These are phyloP conservation scores for Parus major DNA, from an alignment of 2,113 vertebrate species.

Conservation along the genomic window DNA sequence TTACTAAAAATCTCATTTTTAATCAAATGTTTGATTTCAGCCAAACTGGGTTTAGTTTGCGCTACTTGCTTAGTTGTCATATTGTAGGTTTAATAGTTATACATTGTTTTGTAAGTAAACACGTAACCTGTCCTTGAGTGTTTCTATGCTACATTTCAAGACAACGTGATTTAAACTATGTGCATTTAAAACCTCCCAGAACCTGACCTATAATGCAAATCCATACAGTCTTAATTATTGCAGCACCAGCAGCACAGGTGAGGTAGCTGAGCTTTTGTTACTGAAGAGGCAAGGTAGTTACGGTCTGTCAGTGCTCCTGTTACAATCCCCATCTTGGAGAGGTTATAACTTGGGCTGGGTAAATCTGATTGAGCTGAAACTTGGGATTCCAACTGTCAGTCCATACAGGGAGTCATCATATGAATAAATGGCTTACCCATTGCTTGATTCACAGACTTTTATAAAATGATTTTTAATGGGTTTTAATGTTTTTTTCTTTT, in stretches of 20 bases:
- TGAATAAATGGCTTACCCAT: slow-evolving; percentile 69
- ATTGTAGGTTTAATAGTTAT: background rate
- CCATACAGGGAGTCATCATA: slow-evolving; percentile 75
- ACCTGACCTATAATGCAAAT: slow-evolving; percentile 75
- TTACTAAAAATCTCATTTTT: background rate
- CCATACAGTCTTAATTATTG: slow-evolving; percentile 78
- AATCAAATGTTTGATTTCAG: slow-evolving; percentile 33
- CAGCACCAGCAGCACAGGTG: slow-evolving; percentile 62
- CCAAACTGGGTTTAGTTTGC: slow-evolving; percentile 42
- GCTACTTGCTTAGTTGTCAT: background rate
- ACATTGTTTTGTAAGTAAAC: background rate
- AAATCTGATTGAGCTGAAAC: slow-evolving; percentile 74
- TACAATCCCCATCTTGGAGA: slow-evolving; percentile 75
- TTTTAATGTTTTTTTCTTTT: slow-evolving; percentile 71
- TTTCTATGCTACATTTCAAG: slow-evolving; percentile 57
- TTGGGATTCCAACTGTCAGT: slow-evolving; percentile 70
- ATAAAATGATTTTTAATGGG: slow-evolving; percentile 66
- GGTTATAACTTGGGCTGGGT: slow-evolving; percentile 76
- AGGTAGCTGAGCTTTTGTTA: slow-evolving; percentile 69
- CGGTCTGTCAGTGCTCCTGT: slow-evolving; percentile 72
- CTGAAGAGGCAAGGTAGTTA: slow-evolving; percentile 73
- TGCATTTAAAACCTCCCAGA: slow-evolving; percentile 72
- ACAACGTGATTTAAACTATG: slow-evolving; percentile 63
- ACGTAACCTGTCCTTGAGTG: background rate
- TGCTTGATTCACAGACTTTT: slow-evolving; percentile 53